Evolutionary conservation across 2,888 invertebrate genomes (phyloP).

Genomic region (Oligia fasciuncula): DNA sequence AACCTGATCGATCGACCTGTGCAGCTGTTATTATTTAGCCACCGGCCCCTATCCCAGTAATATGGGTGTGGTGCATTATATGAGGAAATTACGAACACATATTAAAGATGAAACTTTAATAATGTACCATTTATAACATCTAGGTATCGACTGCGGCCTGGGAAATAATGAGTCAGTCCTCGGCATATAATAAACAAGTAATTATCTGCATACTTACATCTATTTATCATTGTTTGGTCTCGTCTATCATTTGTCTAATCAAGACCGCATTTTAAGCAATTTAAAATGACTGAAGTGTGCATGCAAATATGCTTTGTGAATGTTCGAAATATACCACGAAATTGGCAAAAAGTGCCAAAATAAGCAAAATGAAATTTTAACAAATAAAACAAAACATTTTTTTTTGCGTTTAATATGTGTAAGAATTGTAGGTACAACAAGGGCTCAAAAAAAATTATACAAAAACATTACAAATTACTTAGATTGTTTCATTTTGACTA

Average conservation of each 20-base stretch:
- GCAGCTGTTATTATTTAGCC: too few species aligned
- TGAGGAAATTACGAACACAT: conserved; percentile 1
- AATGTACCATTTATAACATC: background rate
- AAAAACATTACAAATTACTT: too few species aligned
- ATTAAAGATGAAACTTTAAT: conserved; percentile 7
- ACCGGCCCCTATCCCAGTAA: background rate
- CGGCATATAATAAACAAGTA: background rate
- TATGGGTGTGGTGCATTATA: background rate
- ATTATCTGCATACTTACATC: background rate
- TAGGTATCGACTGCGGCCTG: background rate
- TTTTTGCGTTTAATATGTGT: too few species aligned
- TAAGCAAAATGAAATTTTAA: too few species aligned
- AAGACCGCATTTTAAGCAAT: background rate
- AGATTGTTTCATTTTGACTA: too few species aligned
- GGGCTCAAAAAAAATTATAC: too few species aligned
- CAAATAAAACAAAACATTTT: too few species aligned
- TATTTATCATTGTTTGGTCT: background rate
- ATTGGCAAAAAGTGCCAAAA: too few species aligned
- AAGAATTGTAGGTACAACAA: too few species aligned
- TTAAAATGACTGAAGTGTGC: background rate
- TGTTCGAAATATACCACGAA: background rate
- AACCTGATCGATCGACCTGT: too few species aligned
- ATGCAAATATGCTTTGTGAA: background rate
- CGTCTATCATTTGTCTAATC: background rate
- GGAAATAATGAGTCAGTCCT: background rate